These are phyloP conservation scores for Epinephelus lanceolatus DNA, from an alignment of 2,113 vertebrate species.

Conservation along the genomic window DNA sequence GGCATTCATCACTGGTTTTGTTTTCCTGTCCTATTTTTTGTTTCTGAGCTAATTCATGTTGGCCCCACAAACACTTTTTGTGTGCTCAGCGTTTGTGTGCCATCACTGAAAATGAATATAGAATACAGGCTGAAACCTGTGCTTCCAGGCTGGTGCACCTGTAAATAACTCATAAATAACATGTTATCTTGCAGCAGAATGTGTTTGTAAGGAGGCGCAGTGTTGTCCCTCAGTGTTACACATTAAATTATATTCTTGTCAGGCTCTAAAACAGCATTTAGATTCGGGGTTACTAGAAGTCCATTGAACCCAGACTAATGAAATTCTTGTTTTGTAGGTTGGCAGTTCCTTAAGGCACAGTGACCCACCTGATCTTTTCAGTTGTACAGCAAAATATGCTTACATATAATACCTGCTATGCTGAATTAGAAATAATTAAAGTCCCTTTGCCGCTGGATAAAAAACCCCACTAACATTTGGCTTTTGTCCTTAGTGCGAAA, in stretches of 20 bases:
- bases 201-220: background rate
- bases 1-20: background rate
- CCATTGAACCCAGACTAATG: conserved; percentile 28
- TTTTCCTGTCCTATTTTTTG: background rate
- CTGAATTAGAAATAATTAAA: background rate
- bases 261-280: conserved; percentile 8
- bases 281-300: conserved; percentile 6
- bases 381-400: background rate
- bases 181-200: background rate
- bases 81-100: background rate
- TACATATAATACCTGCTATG: background rate
- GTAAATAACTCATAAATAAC: background rate
- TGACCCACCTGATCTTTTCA: conserved; percentile 12
- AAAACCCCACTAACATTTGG: too few relatives aligned
- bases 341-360: conserved; percentile 6
- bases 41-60: background rate
- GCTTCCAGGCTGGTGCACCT: background rate
- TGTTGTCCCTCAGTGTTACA: background rate
- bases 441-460: too few relatives aligned
- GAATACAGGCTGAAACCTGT: background rate
- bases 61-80: background rate
- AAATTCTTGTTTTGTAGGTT: conserved; percentile 3
- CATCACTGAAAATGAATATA: background rate
- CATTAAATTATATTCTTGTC: background rate
- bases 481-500: too few relatives aligned